These are phyloP conservation scores for Agonopterix heracliana DNA, from an alignment of 2,888 invertebrate genomes.

Conservation along the genomic window DNA sequence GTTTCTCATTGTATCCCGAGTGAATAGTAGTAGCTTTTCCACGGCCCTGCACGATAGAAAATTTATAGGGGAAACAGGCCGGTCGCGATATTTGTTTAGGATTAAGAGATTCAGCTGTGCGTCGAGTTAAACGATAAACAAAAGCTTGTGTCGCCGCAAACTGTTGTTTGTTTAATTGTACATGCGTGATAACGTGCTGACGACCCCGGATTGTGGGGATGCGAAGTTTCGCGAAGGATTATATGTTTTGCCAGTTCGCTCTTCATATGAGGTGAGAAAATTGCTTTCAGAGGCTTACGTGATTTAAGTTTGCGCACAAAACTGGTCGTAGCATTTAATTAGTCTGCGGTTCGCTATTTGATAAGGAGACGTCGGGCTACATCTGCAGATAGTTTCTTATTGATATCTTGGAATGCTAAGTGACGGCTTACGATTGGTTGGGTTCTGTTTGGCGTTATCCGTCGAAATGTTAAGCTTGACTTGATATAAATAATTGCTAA, in stretches of 20 bases:
- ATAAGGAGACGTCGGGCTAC: no score
- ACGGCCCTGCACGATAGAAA: conserved; percentile 35
- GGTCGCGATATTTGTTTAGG: conserved; percentile 65
- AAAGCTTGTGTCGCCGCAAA: conserved; percentile 57
- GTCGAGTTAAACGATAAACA: conserved; percentile 63
- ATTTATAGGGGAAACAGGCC: conserved; percentile 39
- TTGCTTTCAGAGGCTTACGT: conserved; percentile 23
- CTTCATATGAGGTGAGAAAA: conserved; percentile 29
- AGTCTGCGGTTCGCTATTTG: not conserved
- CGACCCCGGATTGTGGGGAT: conserved; percentile 33
- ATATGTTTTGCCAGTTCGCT: conserved; percentile 36
- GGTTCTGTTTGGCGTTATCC: no score
- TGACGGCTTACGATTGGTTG: not conserved
- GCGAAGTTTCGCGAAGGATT: conserved; percentile 38
- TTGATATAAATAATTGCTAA: no score
- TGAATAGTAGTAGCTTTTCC: conserved; percentile 41
- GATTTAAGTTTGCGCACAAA: conserved; percentile 18
- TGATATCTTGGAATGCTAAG: not conserved
- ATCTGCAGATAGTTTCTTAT: conserved; percentile 9
- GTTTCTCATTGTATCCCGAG: conserved; percentile 61
- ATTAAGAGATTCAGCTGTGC: conserved; percentile 65
- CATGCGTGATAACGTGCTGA: conserved; percentile 61
- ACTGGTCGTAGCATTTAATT: conserved; percentile 22
- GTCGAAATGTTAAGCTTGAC: no score
- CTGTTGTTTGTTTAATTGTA: conserved; percentile 69